Evolutionary conservation across 2,797 vertebrate species (phyloP), one percentile per base, ranked within the genome.

Genomic region (Ispidina picta): DNA sequence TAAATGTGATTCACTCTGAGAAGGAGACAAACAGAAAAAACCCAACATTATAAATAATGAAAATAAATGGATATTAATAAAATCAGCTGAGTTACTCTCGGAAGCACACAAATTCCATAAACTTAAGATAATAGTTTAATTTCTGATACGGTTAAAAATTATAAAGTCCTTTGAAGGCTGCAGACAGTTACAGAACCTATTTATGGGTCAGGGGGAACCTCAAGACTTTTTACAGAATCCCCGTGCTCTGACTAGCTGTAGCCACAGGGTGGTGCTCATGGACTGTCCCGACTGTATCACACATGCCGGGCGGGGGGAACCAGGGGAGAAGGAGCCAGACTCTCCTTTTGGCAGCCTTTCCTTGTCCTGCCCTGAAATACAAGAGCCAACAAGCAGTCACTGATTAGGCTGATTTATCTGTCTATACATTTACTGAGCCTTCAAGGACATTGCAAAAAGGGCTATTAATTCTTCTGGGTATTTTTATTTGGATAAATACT

Each of bases 251-350:
- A 9, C 75, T 20, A 73, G 55, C 25, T 9, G 29, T 64, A 69
- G 68, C 95, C 96, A 95, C 93, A 66, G 31, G 96, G 78, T 94
- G 96, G 96, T 83, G 96, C 93, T 95, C 89, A 16, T 69, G 92
- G 43, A 75, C 90, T 95, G 93, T 15, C 17, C 19, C 76, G 7
- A 6, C 28, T 12, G 5, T 17, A 8, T 16, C 25, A n/a, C 4
- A 46, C 63, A 51, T 15, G 9, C 48, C 5, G 46, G 7, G 13
- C 18, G 10, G 20, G 44, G 22, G 21, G 12, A 18, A 58, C 2
- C 9, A 9, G 31, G 2, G 6, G 15, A 46, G 35, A 21, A 4
- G 10, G 21, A 86, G 29, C 8, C 35, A 73, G 43, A 68, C 17
- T 31, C 28, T 48, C 21, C 26, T 28, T 37, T 62, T 35, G 58